Conservation (phyloP, 2,888 invertebrate genomes). For the Tortricodes alternella region DNA sequence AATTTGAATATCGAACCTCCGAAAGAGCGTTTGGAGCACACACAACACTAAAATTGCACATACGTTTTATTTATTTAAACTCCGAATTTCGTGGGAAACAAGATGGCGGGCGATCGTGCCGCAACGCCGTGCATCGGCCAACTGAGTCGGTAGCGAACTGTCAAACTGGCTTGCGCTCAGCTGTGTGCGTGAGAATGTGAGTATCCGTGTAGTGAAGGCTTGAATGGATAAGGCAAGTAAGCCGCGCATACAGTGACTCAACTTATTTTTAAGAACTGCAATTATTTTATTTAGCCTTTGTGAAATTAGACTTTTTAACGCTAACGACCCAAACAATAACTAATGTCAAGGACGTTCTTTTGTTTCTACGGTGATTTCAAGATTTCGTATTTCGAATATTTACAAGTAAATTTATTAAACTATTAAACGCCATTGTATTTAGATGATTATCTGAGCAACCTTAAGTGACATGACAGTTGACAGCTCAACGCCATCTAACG, state of each 20-base stretch:
- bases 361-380: constrained; percentile 1
- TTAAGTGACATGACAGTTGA: not conserved
- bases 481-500: constrained; percentile 1
- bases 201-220: constrained; percentile 47
- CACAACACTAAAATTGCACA: constrained; percentile 63
- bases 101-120: constrained; percentile 69
- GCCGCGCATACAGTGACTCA: constrained; percentile 30
- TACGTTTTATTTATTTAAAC: constrained; percentile 66
- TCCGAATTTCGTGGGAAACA: constrained; percentile 59
- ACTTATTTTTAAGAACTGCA: constrained; percentile 24
- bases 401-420: not conserved
- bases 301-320: constrained; percentile 1
- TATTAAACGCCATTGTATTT: not conserved
- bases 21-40: constrained; percentile 44
- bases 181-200: constrained; percentile 34
- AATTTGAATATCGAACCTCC: constrained; percentile 41
- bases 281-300: constrained; percentile 21
- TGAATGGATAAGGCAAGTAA: constrained; percentile 32
- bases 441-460: not conserved
- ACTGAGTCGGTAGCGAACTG: constrained; percentile 70
- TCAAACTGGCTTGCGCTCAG: constrained; percentile 68
- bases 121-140: constrained; percentile 78
- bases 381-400: constrained; percentile 7
- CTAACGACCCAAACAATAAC: constrained; percentile 8
- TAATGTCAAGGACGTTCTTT: constrained; percentile 21